Evolutionary conservation across 2,113 vertebrate genomes (phyloP).

Genomic region (Clarias batrachus): DNA sequence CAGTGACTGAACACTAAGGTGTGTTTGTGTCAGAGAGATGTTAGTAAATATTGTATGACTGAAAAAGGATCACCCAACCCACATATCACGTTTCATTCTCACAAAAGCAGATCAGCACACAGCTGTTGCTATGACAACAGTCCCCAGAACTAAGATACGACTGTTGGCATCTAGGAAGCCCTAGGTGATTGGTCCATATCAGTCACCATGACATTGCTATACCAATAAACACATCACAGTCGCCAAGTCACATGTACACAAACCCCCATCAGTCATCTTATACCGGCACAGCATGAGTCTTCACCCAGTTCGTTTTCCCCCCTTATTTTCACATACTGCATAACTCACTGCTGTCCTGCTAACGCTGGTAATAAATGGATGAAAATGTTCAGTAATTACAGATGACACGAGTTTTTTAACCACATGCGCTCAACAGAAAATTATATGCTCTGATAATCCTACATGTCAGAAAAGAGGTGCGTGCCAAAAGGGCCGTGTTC

Average conservation of each 20-base stretch:
- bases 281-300: background rate
- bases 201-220: conserved; percentile 20
- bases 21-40: background rate
- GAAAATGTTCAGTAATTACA: background rate
- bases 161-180: background rate
- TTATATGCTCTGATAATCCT: background rate
- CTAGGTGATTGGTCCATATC: conserved; percentile 18
- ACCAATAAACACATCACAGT: background rate
- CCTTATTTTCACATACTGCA: background rate
- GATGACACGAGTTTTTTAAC: background rate
- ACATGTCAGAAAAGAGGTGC: background rate
- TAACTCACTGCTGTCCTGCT: background rate
- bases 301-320: background rate
- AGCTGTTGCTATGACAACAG: conserved; percentile 38
- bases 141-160: background rate
- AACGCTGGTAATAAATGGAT: background rate
- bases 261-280: background rate
- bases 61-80: background rate
- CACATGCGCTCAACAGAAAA: background rate
- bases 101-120: conserved; percentile 11
- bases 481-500: background rate
- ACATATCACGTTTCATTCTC: conserved; percentile 23
- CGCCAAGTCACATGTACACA: background rate
- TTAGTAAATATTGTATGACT: background rate
- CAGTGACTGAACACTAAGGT: background rate